phyloP scores from a whole-genome alignment of 1,140 invertebrate species.

The Calycopis cecrops region DNA sequence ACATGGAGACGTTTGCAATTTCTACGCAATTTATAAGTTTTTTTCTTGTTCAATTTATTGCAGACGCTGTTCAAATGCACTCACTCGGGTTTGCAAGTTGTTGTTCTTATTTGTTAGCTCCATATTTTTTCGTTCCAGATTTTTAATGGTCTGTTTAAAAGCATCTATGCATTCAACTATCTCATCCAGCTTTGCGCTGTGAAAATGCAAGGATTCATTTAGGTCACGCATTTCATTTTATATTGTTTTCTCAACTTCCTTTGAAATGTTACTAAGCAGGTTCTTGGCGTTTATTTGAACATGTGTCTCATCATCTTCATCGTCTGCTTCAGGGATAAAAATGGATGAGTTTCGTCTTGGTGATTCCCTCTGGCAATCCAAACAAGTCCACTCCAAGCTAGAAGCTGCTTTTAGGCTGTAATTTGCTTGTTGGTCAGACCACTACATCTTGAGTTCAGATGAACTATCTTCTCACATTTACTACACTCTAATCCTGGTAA shows the following conservation, averaged over 20 bases:
- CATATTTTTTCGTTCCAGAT: slow-evolving; percentile 10
- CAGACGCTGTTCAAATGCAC: slow-evolving; percentile 12
- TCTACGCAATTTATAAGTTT: slow-evolving; percentile 1
- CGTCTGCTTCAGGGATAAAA: not conserved
- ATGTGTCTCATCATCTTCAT: not conserved
- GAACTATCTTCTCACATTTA: slow-evolving; percentile 17
- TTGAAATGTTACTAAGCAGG: not conserved
- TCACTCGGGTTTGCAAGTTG: slow-evolving; percentile 13
- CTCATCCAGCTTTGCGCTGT: slow-evolving; percentile 17
- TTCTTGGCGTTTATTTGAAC: not conserved
- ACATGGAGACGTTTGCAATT: slow-evolving; percentile 11
- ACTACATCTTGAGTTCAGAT: slow-evolving; percentile 3
- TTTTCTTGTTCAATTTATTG: slow-evolving; percentile 10
- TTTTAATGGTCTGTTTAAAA: slow-evolving; percentile 11
- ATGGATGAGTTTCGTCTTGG: slow-evolving; percentile 3
- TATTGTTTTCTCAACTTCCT: slow-evolving; percentile 8
- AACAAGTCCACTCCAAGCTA: slow-evolving; percentile 17
- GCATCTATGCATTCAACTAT: slow-evolving; percentile 8
- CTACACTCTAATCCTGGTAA: slow-evolving; percentile 17
- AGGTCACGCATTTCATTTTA: slow-evolving; percentile 12
- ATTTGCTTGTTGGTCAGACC: slow-evolving; percentile 17
- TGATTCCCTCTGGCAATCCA: slow-evolving; percentile 7
- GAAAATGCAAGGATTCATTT: slow-evolving; percentile 14
- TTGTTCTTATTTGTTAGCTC: slow-evolving; percentile 15
- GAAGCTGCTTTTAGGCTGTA: slow-evolving; percentile 9